Evolutionary conservation across 2,113 vertebrate genomes (phyloP).

Genomic region (Heteronetta atricapilla): DNA sequence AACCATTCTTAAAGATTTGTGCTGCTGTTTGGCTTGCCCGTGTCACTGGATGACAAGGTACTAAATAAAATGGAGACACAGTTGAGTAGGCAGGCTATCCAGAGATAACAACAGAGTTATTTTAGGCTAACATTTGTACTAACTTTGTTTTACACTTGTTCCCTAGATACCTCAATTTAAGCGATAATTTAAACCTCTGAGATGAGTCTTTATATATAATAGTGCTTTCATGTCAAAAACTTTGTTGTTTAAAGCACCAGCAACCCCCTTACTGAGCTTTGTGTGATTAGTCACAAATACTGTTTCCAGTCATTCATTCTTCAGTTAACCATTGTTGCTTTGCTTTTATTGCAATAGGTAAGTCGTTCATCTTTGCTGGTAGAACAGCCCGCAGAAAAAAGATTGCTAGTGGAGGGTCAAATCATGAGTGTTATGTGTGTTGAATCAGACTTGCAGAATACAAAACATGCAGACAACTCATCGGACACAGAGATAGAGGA

Average conservation of each 20-base stretch:
- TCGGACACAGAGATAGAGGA: constrained; percentile 90
- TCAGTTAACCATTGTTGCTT: constrained; percentile 21
- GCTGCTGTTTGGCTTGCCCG: background rate
- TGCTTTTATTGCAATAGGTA: constrained; percentile 76
- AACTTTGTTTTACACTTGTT: background rate
- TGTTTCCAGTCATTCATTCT: background rate
- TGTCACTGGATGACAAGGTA: background rate
- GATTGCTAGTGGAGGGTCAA: constrained; percentile 82
- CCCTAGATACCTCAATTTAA: background rate
- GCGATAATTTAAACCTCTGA: background rate
- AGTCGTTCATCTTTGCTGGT: constrained; percentile 83
- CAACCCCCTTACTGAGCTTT: background rate
- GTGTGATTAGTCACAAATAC: background rate
- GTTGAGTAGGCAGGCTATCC: background rate
- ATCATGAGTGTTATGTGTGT: constrained; percentile 81
- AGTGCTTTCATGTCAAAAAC: background rate
- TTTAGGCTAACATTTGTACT: background rate
- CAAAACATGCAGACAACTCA: constrained; percentile 87
- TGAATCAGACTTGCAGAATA: constrained; percentile 81
- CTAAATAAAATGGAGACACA: background rate
- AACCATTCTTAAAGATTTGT: background rate
- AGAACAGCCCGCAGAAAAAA: constrained; percentile 85
- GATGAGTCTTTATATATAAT: background rate
- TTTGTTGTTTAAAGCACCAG: background rate
- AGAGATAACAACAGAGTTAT: background rate